A percentile compares a stretch with the other conserved stretches of the same genome.
These are phyloP conservation scores for Corythornis madagascariensis DNA, from an alignment of 2,113 vertebrate species.

Conservation along the genomic window DNA sequence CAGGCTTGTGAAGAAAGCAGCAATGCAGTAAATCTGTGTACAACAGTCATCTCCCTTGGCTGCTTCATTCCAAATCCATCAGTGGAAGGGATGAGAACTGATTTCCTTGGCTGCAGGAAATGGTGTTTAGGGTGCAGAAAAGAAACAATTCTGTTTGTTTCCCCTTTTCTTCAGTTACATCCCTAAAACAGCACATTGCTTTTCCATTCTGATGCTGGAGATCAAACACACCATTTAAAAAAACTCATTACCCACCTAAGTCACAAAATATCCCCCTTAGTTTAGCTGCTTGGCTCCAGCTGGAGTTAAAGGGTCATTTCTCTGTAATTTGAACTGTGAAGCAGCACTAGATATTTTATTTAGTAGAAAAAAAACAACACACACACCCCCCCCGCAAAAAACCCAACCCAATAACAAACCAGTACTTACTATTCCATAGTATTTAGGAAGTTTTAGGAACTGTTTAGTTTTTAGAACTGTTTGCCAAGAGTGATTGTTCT, in stretches of 20 bases:
- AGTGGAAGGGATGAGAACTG: background rate
- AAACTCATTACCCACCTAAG: background rate
- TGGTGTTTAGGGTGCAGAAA: background rate
- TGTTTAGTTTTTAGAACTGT: background rate
- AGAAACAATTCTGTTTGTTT: background rate
- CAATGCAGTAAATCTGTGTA: background rate
- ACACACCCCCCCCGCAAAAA: no score
- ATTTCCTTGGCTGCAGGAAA: background rate
- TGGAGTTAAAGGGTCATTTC: background rate
- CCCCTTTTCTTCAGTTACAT: background rate
- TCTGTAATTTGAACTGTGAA: background rate
- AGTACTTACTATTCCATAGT: background rate
- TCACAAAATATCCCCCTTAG: background rate
- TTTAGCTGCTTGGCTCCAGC: background rate
- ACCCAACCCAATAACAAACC: no score
- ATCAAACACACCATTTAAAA: background rate
- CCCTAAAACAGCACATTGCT: background rate
- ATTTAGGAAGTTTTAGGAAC: no score
- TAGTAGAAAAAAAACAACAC: background rate
- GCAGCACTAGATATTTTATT: background rate
- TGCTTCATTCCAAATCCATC: background rate
- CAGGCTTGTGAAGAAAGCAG: background rate
- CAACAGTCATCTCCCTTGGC: background rate
- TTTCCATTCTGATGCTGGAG: rapidly evolving
- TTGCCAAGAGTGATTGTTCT: background rate